A percentile compares a stretch with the other conserved stretches of the same genome.
Evolutionary conservation across 2,888 invertebrate genomes (phyloP).

Genomic region (Apoda limacodes): DNA sequence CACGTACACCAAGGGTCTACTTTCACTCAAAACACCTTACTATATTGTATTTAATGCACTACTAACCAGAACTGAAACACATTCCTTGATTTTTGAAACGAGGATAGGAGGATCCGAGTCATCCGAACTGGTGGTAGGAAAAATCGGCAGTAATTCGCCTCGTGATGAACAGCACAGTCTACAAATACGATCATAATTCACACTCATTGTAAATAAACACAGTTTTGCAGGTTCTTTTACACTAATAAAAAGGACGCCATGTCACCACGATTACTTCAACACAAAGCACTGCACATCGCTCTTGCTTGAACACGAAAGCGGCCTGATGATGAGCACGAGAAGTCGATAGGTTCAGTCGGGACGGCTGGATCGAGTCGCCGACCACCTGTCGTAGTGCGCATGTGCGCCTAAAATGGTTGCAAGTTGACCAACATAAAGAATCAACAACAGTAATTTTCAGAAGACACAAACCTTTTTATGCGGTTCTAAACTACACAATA

Average conservation of each 20-base stretch:
- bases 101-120: slow-evolving; percentile 66
- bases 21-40: slow-evolving; percentile 59
- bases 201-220: slow-evolving; percentile 66
- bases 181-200: slow-evolving; percentile 70
- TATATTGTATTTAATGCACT: slow-evolving; percentile 39
- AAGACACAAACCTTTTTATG: slow-evolving; percentile 31
- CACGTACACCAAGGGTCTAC: slow-evolving; percentile 60
- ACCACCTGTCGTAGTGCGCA: slow-evolving; percentile 72
- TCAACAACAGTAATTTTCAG: slow-evolving; percentile 38
- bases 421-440: slow-evolving; percentile 46
- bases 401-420: slow-evolving; percentile 64
- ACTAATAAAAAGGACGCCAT: slow-evolving; percentile 62
- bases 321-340: slow-evolving; percentile 71
- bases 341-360: slow-evolving; percentile 66
- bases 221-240: slow-evolving; percentile 43
- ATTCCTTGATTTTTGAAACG: slow-evolving; percentile 73
- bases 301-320: slow-evolving; percentile 66
- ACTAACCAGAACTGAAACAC: slow-evolving; percentile 76
- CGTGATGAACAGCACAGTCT: slow-evolving; percentile 73
- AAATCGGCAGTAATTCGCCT: slow-evolving; percentile 72
- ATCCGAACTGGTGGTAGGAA: slow-evolving; percentile 68
- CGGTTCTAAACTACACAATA: too few relatives aligned
- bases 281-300: slow-evolving; percentile 68
- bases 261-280: slow-evolving; percentile 67
- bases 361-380: slow-evolving; percentile 65